These are phyloP conservation scores for Stictonetta naevosa DNA, from an alignment of 2,113 vertebrate genomes.

Conservation along the genomic window DNA sequence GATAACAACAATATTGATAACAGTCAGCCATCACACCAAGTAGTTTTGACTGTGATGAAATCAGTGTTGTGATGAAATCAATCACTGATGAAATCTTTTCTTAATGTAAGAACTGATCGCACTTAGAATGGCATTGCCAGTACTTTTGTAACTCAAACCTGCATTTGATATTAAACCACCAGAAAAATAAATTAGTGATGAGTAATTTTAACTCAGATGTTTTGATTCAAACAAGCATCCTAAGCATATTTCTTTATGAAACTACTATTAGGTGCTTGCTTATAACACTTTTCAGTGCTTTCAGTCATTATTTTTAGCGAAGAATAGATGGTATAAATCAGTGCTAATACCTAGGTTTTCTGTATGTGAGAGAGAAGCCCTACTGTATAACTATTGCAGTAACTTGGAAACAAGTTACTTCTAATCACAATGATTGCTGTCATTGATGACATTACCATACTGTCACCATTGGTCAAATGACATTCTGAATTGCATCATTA, in stretches of 20 bases:
- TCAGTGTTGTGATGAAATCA: neutral
- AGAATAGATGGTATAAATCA: neutral
- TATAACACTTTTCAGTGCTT: neutral
- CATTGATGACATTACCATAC: neutral
- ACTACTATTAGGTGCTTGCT: neutral
- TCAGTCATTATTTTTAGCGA: neutral
- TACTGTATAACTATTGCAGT: neutral
- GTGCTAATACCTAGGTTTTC: neutral
- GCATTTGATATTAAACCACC: neutral
- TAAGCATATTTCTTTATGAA: neutral
- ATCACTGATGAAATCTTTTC: constrained; percentile 11
- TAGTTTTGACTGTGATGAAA: constrained; percentile 44
- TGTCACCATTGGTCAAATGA: neutral
- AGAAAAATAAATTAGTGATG: neutral
- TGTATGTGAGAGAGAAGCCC: neutral
- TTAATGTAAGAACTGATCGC: neutral
- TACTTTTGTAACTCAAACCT: neutral
- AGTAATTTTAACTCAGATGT: neutral
- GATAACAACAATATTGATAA: constrained; percentile 61
- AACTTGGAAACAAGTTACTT: neutral
- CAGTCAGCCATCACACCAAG: neutral
- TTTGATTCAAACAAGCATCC: neutral
- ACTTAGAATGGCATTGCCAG: neutral
- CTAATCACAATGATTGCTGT: neutral
- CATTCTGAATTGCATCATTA: neutral